Conservation (phyloP, 2,888 invertebrate species). For the Andrena camellia region DNA sequence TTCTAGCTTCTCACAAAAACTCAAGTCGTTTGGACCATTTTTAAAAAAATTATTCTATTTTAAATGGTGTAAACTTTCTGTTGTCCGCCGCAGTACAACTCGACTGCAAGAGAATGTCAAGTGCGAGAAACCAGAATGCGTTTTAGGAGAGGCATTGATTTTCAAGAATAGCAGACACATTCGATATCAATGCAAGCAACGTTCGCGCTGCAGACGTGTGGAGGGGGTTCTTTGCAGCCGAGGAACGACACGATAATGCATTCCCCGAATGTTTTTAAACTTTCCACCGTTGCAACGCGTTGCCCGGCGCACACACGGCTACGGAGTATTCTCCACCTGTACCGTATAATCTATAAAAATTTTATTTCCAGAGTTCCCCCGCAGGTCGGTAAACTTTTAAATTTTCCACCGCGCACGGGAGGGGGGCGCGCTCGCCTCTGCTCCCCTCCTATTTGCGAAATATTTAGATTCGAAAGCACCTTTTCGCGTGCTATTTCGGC, state of each 20-base stretch:
- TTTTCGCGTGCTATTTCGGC: slow-evolving; percentile 9
- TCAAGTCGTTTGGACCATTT: too few relatives aligned
- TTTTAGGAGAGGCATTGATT: slow-evolving; percentile 25
- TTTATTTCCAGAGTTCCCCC: slow-evolving; percentile 51
- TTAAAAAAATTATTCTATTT: too few relatives aligned
- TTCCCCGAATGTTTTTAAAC: slow-evolving; percentile 52
- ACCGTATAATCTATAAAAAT: slow-evolving; percentile 59
- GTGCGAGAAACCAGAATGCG: neutral
- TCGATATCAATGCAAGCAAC: slow-evolving; percentile 39
- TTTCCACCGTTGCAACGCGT: slow-evolving; percentile 5
- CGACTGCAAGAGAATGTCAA: neutral
- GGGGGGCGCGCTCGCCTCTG: neutral
- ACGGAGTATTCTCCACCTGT: slow-evolving; percentile 30
- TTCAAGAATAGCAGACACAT: slow-evolving; percentile 32
- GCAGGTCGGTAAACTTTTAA: slow-evolving; percentile 44
- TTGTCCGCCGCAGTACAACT: neutral
- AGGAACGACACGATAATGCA: slow-evolving; percentile 47
- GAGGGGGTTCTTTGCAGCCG: slow-evolving; percentile 21
- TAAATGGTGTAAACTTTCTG: too few relatives aligned
- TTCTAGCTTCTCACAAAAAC: too few relatives aligned
- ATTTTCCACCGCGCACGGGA: slow-evolving; percentile 32
- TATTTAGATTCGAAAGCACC: slow-evolving; percentile 21
- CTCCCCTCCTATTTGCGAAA: slow-evolving; percentile 15
- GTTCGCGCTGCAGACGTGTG: slow-evolving; percentile 12
- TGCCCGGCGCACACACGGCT: neutral